phyloP scores from a whole-genome alignment of 53 echinoderm and acorn worm genomes.

The Echinarachnius parma region DNA sequence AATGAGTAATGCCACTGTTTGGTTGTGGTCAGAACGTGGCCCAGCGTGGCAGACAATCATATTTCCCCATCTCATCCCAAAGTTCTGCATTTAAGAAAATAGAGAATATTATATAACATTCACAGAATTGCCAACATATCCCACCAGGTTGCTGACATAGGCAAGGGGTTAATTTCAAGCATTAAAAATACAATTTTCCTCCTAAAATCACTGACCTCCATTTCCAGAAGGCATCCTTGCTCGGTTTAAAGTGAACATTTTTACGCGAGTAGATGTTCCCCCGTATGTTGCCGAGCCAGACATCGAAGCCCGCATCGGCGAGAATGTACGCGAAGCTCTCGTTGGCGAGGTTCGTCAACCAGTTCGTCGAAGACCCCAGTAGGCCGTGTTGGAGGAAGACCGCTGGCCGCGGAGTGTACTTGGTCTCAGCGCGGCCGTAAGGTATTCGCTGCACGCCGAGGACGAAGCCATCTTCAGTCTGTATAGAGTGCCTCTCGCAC shows the following conservation, averaged over 20 bases:
- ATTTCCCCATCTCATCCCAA: too few relatives aligned
- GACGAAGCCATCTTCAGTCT: conserved; percentile 89
- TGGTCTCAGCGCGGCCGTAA: conserved; percentile 65
- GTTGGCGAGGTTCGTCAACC: conserved; percentile 94
- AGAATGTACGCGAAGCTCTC: conserved; percentile 89
- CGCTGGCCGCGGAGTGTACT: conserved; percentile 73
- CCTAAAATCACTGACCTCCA: conserved; percentile 67
- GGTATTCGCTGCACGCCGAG: conserved; percentile 86
- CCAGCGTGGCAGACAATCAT: too few relatives aligned
- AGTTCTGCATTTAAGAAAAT: too few relatives aligned
- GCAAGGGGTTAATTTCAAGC: too few relatives aligned
- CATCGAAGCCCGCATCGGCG: conserved; percentile 95
- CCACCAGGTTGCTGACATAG: too few relatives aligned
- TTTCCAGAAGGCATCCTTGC: conserved; percentile 79
- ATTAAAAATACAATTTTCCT: too few relatives aligned
- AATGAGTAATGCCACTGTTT: too few relatives aligned
- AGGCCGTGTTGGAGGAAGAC: conserved; percentile 97
- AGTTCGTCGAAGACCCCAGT: conserved; percentile 87
- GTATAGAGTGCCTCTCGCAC: conserved; percentile 61
- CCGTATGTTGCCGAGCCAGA: conserved; percentile 88
- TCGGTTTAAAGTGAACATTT: conserved; percentile 54
- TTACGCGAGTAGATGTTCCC: conserved; percentile 79
- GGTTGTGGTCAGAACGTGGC: too few relatives aligned
- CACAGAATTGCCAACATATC: too few relatives aligned
- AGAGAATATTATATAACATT: too few relatives aligned